Base-by-base conservation (phyloP, 2,113 vertebrate species). In the Dasyornis broadbenti region DNA sequence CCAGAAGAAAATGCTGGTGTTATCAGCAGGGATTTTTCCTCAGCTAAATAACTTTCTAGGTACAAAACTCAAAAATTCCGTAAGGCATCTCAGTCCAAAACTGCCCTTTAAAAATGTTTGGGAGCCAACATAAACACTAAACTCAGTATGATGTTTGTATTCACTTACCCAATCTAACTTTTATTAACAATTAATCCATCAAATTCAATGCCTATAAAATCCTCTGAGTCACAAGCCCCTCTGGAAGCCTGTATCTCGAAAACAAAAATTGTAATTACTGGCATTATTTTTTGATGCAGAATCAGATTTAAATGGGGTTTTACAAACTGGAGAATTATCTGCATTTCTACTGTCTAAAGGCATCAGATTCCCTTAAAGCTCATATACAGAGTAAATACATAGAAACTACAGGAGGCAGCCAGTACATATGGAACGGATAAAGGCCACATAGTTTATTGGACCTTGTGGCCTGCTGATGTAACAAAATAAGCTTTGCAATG, bases 131-230 rank as follows among this genome's bases (percentile, higher is more conserved):
- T 88, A 94, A 97, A 95, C 91, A 93, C 82, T 82, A 93, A 94
- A 90, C 87, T 96, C 95, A 90, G 94, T 96, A 97, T 52, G 82
- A 91, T 97, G 98, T 97, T 98, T 97, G 97, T 92, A 96, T 97
- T 96, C 96, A 95, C 97, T 97, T 98, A 97, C 93, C 77, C 97
- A 97, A 95, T 96, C 97, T 97, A 96, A 97, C 93, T 96, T 97
- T 97, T 97, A 95, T 96, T 96, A 98, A 94, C 97, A 97, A 98
- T 97, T 98, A 98, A 98, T 98, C 90, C 96, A 98, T 97, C 95
- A 92, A 66, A 96, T 97, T 98, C 97, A 97, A 94, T 97, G 97
- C 92, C 96, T 97, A 77, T 94, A 97, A 95, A 96, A 95, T 66
- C 90, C 84, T 91, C 66, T 80, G 87, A 96, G 91, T 96, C 97